Percentiles rank a stretch among this genome's conserved stretches.
These are phyloP conservation scores for Oryzias celebensis DNA, from an alignment of 2,113 vertebrate species.

Conservation along the genomic window DNA sequence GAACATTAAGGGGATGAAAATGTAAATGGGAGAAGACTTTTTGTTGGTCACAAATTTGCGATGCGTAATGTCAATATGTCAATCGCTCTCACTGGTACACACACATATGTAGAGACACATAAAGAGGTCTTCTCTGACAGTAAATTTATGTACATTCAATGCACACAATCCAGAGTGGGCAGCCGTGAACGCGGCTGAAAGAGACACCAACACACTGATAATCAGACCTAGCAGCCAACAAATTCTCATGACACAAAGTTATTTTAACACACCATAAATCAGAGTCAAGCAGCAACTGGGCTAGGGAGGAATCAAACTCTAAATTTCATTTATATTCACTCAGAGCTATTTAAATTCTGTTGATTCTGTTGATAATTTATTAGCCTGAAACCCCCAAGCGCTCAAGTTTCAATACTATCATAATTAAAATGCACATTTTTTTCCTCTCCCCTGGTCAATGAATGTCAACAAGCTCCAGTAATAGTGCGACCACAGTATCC, in stretches of 20 bases:
- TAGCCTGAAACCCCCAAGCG: slow-evolving; percentile 3
- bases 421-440: slow-evolving; percentile 30
- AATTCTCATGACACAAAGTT: slow-evolving; percentile 45
- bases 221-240: slow-evolving; percentile 36
- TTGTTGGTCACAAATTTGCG: no score
- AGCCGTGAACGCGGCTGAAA: slow-evolving; percentile 30
- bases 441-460: slow-evolving; percentile 44
- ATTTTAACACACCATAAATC: slow-evolving; percentile 49
- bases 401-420: slow-evolving; percentile 27
- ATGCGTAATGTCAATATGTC: no score
- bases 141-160: slow-evolving; percentile 16
- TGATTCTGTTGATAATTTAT: slow-evolving; percentile 3
- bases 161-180: slow-evolving; percentile 28
- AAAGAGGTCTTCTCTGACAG: slow-evolving; percentile 4
- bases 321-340: slow-evolving; percentile 2
- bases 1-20: slow-evolving; percentile 11
- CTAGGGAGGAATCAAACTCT: slow-evolving; percentile 8
- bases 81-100: background rate
- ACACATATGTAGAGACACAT: background rate
- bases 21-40: background rate
- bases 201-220: slow-evolving; percentile 38
- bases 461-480: slow-evolving; percentile 24
- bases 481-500: slow-evolving; percentile 1
- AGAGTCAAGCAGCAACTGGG: slow-evolving; percentile 31
- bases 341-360: slow-evolving; percentile 1